Conservation (phyloP, 1,140 invertebrate species). For the Centruroides vittatus region DNA sequence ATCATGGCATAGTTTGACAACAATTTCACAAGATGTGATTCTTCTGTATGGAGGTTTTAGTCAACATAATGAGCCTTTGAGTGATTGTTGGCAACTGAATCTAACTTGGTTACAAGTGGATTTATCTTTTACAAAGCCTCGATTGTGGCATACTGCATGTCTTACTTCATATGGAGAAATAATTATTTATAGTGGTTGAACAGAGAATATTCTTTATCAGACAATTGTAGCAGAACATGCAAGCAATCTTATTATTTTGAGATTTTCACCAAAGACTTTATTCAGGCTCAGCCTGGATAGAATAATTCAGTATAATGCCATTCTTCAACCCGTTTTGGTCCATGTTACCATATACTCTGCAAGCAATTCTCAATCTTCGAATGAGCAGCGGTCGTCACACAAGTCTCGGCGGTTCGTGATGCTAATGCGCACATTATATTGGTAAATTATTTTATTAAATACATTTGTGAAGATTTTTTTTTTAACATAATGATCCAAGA, state of each 20-base stretch:
- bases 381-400: no score
- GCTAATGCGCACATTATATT: no score
- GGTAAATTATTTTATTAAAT: no score
- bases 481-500: no score
- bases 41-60: conserved; percentile 34
- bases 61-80: conserved; percentile 14
- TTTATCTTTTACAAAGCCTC: conserved; percentile 15
- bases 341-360: no score
- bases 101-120: conserved; percentile 8
- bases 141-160: conserved; percentile 16
- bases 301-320: no score
- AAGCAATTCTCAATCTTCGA: no score
- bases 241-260: no score
- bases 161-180: conserved; percentile 14
- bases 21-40: conserved; percentile 21
- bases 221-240: not conserved
- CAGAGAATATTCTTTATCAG: conserved; percentile 10
- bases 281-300: no score
- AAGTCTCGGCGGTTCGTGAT: no score
- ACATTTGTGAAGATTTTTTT: no score
- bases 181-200: conserved; percentile 17
- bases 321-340: conserved; percentile 2
- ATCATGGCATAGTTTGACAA: conserved; percentile 34
- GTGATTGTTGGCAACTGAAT: conserved; percentile 19
- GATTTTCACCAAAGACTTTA: no score